Evolutionary conservation across 2,888 invertebrate genomes (phyloP).

Genomic region (Ennomos erosarius): DNA sequence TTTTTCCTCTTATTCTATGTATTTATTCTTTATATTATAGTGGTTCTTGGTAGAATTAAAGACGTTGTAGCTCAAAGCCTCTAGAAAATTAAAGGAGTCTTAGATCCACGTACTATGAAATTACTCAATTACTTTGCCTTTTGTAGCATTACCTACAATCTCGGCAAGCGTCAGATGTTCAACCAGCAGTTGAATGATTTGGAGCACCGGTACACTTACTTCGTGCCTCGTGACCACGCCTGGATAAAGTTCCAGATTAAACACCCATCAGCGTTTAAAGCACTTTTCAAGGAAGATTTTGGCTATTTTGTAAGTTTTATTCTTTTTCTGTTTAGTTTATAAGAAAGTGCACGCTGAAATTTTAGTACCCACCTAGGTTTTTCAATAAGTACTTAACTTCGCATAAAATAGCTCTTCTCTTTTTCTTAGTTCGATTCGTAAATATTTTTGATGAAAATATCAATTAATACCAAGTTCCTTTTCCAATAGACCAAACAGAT

Average conservation of each 20-base stretch:
- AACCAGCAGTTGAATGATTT: conserved; percentile 91
- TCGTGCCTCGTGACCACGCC: conserved; percentile 95
- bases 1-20: no score
- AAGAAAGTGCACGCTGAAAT: no score
- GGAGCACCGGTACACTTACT: conserved; percentile 93
- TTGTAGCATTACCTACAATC: conserved; percentile 89
- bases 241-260: conserved; percentile 92
- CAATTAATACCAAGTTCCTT: conserved; percentile 1
- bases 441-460: no score
- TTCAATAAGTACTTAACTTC: no score
- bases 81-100: no score
- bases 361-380: no score
- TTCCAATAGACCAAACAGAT: conserved; percentile 90
- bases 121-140: conserved; percentile 10
- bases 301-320: conserved; percentile 88
- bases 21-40: no score
- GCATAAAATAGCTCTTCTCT: no score
- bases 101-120: no score
- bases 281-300: conserved; percentile 92
- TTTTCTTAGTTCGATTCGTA: no score
- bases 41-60: no score
- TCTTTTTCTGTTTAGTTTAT: not conserved
- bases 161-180: conserved; percentile 91
- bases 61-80: no score
- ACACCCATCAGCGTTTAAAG: conserved; percentile 93